Base-by-base conservation (phyloP, 2,797 vertebrate genomes). In the Hippopotamyrus pictus region DNA sequence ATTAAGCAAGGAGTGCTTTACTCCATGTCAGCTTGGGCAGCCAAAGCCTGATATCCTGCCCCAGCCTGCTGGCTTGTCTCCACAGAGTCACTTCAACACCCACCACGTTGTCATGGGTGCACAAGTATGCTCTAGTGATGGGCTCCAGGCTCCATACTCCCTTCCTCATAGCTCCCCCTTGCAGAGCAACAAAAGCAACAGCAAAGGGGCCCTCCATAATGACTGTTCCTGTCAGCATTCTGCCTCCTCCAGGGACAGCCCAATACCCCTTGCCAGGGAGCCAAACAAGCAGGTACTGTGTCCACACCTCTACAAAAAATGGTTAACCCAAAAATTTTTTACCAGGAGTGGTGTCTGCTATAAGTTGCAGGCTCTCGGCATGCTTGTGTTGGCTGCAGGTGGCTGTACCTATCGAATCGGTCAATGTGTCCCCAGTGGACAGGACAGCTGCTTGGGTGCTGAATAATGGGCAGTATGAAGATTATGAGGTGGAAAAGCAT, bases 391-490 rank as follows among this genome's bases (percentile, higher is more conserved):
- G n/a, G 84, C 33, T 92, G 0, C 93, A 98, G 97, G 96, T 96
- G 86, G 96, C 96, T 88, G 97, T 97, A 0, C 97, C 98, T 0
- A 97, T 97, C 88, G 98, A 98, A 92, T 96, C 97, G 0, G 96
- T 97, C 90, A 97, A 96, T 0, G 97, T 99, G 97, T 99, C 98
- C 3, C 98, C 98, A 0, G 98, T 99, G 91, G 98, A 99, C 94
- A 95, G 98, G 92, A 99, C 98, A 0, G 98, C 98, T 0, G 98
- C 98, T 0, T 99, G 98, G 98, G 97, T 99, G 91, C 95, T 99
- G 19, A 98, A 97, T 94, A 98, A 98, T 0, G 97, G 98, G 0
- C 98, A 98, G 85, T 99, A 98, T 11, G 97, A 99, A 89, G 97
- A 98, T 62, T 93, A 96, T 1, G 96, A 96, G 88, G 96, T 96